A percentile compares a stretch with the other conserved stretches of the same genome.
phyloP scores from a whole-genome alignment of 2,888 invertebrate species.

The Thera obeliscata region DNA sequence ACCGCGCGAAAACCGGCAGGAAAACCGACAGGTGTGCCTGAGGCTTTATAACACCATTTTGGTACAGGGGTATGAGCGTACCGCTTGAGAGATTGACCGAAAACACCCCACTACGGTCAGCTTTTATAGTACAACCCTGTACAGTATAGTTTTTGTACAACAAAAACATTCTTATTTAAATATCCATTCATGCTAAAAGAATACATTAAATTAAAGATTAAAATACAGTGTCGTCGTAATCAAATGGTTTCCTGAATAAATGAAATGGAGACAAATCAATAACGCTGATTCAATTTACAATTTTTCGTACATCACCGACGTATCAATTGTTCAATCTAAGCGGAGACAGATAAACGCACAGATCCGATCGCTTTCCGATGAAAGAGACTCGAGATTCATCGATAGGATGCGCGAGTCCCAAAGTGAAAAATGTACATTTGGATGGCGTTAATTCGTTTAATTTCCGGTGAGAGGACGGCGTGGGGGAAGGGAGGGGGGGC shows the following conservation, averaged over 20 bases:
- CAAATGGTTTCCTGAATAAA: slow-evolving; percentile 78
- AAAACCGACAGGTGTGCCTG: slow-evolving; percentile 60
- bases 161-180: slow-evolving; percentile 5
- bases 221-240: slow-evolving; percentile 62
- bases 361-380: slow-evolving; percentile 76
- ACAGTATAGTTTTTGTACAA: slow-evolving; percentile 46
- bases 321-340: slow-evolving; percentile 83
- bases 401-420: slow-evolving; percentile 79
- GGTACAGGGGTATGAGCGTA: slow-evolving; percentile 58
- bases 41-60: slow-evolving; percentile 73
- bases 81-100: slow-evolving; percentile 68
- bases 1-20: slow-evolving; percentile 48
- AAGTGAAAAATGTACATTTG: slow-evolving; percentile 85
- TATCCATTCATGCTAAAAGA: not conserved
- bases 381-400: slow-evolving; percentile 81
- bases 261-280: slow-evolving; percentile 77
- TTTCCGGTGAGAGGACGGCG: slow-evolving; percentile 79
- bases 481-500: slow-evolving; percentile 52
- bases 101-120: slow-evolving; percentile 35
- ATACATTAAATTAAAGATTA: slow-evolving; percentile 13
- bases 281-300: slow-evolving; percentile 81
- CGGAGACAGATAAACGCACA: slow-evolving; percentile 81
- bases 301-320: slow-evolving; percentile 80
- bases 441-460: slow-evolving; percentile 86
- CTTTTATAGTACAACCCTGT: slow-evolving; percentile 9